phyloP scores from a whole-genome alignment of 1,140 invertebrate genomes.

The Chironomus striatipennis region DNA sequence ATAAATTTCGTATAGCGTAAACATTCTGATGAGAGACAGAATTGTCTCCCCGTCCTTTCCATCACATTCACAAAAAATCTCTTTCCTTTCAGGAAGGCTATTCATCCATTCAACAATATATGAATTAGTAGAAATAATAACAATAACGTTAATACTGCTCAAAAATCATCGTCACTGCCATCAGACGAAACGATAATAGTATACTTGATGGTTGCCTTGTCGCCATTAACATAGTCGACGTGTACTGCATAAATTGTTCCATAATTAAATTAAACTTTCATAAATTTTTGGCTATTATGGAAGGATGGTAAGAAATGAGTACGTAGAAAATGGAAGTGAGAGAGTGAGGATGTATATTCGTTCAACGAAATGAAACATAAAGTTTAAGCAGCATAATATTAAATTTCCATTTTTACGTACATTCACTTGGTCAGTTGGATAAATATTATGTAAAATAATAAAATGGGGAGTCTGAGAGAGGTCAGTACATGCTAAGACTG shows the following conservation, averaged over 20 bases:
- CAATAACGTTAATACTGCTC: not conserved
- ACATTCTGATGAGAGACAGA: too few relatives aligned
- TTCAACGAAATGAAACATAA: not conserved
- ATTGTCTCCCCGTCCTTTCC: not conserved
- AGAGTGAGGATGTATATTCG: too few relatives aligned
- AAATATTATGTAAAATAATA: not conserved
- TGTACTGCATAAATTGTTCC: not conserved
- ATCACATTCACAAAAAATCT: too few relatives aligned
- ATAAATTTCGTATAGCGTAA: constrained; percentile 10
- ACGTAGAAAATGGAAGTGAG: not conserved
- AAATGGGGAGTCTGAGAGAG: not conserved
- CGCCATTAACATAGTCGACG: not conserved
- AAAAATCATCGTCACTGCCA: not conserved
- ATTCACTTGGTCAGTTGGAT: not conserved
- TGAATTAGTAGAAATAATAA: not conserved
- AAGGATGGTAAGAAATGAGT: not conserved
- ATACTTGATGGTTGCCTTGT: constrained; percentile 1
- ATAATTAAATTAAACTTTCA: constrained; percentile 15
- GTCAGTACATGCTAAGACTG: not conserved
- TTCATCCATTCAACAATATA: not conserved
- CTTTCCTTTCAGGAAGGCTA: not conserved
- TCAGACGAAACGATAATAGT: not conserved
- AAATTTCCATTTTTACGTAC: constrained; percentile 19
- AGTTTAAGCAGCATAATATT: not conserved
- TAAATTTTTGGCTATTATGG: not conserved